A percentile compares a stretch with the other conserved stretches of the same genome.
Conservation (phyloP, 1,140 invertebrate genomes). For the Oscheius sp. region DNA sequence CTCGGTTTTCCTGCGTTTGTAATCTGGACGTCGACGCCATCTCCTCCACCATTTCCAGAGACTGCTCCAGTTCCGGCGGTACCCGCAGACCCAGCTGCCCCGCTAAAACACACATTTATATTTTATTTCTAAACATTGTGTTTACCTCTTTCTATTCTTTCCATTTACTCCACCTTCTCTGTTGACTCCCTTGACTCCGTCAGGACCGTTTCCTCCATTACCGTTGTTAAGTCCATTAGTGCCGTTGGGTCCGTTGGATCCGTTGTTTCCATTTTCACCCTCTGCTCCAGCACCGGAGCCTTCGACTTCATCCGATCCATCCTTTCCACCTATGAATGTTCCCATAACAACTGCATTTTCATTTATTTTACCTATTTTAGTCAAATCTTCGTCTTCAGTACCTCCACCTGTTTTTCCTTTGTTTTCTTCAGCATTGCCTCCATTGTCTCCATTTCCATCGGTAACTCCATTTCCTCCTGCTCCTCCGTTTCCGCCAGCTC, state of each 20-base stretch:
- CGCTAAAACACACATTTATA: too few species aligned
- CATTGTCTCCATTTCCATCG: background rate
- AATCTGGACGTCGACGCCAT: too few species aligned
- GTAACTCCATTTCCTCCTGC: background rate
- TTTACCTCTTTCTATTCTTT: background rate
- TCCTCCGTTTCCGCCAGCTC: background rate
- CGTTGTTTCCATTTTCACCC: conserved; percentile 10
- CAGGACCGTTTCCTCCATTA: background rate
- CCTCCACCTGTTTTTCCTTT: background rate
- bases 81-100: too few species aligned
- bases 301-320: background rate
- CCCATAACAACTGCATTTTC: too few species aligned
- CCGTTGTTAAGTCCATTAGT: background rate
- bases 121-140: too few species aligned
- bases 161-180: background rate
- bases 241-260: background rate
- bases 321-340: too few species aligned
- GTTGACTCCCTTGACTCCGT: conserved; percentile 1
- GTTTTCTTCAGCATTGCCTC: background rate
- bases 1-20: too few species aligned
- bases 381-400: too few species aligned
- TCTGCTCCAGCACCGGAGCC: background rate
- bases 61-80: too few species aligned
- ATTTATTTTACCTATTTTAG: too few species aligned
- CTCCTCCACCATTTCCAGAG: too few species aligned